Evolutionary conservation across 2,888 invertebrate genomes (phyloP).

Genomic region (Drosophila aldrichi): DNA sequence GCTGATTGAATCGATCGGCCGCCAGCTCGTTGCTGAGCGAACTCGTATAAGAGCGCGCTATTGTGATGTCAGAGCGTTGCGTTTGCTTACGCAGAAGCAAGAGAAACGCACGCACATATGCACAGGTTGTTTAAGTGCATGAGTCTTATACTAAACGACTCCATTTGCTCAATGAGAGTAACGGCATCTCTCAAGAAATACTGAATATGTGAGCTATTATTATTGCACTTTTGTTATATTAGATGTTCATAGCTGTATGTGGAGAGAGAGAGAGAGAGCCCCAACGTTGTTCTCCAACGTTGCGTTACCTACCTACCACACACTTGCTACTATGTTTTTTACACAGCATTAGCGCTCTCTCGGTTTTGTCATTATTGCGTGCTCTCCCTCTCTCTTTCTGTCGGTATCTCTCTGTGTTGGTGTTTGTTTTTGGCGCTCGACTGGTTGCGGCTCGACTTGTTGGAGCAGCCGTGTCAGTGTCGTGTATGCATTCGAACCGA

Average conservation of each 20-base stretch:
- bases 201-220: too few species aligned
- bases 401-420: not conserved
- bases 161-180: not conserved
- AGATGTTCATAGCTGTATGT: not conserved
- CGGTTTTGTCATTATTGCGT: not conserved
- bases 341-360: slow-evolving; percentile 35
- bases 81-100: slow-evolving; percentile 1
- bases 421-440: slow-evolving; percentile 40
- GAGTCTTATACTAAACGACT: not conserved
- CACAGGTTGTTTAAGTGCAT: not conserved
- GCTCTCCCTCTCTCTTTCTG: slow-evolving; percentile 1
- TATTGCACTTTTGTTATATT: too few species aligned
- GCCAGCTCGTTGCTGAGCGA: slow-evolving; percentile 4
- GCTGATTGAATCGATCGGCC: slow-evolving; percentile 29
- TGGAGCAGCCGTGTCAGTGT: slow-evolving; percentile 67
- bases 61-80: slow-evolving; percentile 23
- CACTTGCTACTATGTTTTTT: slow-evolving; percentile 9
- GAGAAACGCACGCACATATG: not conserved
- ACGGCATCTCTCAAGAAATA: not conserved
- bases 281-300: slow-evolving; percentile 3
- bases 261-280: slow-evolving; percentile 27
- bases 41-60: slow-evolving; percentile 23
- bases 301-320: slow-evolving; percentile 26
- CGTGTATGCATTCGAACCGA: slow-evolving; percentile 82
- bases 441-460: slow-evolving; percentile 51